These are phyloP conservation scores for Oreotragus oreotragus DNA, from an alignment of 2,113 vertebrate genomes.

Conservation along the genomic window DNA sequence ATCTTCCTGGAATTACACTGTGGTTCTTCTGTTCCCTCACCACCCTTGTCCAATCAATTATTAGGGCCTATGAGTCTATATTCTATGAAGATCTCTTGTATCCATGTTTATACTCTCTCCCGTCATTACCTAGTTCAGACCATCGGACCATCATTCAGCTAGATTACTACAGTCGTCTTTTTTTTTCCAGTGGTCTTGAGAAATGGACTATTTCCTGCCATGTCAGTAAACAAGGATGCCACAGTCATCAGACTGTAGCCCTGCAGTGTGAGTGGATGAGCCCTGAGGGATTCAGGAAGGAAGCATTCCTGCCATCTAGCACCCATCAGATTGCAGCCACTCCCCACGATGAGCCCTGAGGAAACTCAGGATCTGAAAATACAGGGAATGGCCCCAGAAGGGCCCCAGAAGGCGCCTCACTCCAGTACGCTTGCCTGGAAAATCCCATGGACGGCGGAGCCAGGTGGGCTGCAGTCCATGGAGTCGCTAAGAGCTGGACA, in stretches of 20 bases:
- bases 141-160: not conserved
- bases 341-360: not conserved
- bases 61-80: not conserved
- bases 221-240: not conserved
- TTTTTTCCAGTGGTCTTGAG: not conserved
- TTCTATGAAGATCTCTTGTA: not conserved
- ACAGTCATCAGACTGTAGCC: not conserved
- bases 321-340: not conserved
- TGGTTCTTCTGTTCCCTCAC: not conserved
- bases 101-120: not conserved
- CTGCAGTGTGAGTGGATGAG: not conserved
- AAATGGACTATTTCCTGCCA: not conserved
- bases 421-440: no score
- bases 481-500: no score
- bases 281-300: not conserved
- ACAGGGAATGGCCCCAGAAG: not conserved
- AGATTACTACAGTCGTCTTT: not conserved
- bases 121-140: not conserved
- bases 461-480: no score
- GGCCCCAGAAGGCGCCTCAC: no score
- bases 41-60: not conserved
- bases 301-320: not conserved
- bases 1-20: not conserved
- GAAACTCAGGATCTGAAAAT: not conserved
- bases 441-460: no score